Conservation (phyloP, 2,797 vertebrate species). For the Sebastes itinus region DNA sequence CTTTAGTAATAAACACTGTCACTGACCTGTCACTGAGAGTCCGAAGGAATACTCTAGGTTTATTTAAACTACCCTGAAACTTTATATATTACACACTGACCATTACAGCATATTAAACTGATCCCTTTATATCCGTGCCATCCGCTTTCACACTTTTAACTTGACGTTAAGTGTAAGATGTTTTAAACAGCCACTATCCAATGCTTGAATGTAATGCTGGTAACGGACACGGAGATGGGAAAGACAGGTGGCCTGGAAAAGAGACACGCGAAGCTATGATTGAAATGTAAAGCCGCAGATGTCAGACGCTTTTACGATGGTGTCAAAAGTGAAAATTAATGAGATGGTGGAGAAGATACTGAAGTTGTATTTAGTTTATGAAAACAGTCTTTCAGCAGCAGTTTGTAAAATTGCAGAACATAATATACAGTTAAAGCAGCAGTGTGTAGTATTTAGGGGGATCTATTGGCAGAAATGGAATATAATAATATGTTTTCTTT, state of each 20-base stretch:
- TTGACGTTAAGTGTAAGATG: slow-evolving; percentile 21
- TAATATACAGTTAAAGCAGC: neutral
- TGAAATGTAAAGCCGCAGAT: slow-evolving; percentile 57
- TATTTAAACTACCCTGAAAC: slow-evolving; percentile 40
- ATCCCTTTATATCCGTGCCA: slow-evolving; percentile 20
- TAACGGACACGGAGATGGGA: slow-evolving; percentile 52
- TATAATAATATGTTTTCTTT: no score
- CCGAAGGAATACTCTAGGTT: slow-evolving; percentile 21
- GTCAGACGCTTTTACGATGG: slow-evolving; percentile 57
- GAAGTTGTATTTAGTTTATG: slow-evolving; percentile 1
- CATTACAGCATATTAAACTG: slow-evolving; percentile 24
- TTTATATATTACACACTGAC: slow-evolving; percentile 19
- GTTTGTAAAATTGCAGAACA: neutral
- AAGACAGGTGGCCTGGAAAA: slow-evolving; percentile 71
- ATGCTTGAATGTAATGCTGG: slow-evolving; percentile 24
- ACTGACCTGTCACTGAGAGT: slow-evolving; percentile 65
- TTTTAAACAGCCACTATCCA: slow-evolving; percentile 26
- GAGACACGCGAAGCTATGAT: slow-evolving; percentile 46
- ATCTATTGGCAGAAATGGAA: no score
- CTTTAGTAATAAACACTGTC: slow-evolving; percentile 75
- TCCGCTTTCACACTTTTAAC: slow-evolving; percentile 27
- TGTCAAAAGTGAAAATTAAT: slow-evolving; percentile 43
- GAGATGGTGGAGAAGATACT: slow-evolving; percentile 11
- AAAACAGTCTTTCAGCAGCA: neutral
- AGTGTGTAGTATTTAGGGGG: no score